A percentile compares a stretch with the other conserved stretches of the same genome.
Conservation (phyloP, 2,888 invertebrate species). For the Glyphotaelius pellucidus region DNA sequence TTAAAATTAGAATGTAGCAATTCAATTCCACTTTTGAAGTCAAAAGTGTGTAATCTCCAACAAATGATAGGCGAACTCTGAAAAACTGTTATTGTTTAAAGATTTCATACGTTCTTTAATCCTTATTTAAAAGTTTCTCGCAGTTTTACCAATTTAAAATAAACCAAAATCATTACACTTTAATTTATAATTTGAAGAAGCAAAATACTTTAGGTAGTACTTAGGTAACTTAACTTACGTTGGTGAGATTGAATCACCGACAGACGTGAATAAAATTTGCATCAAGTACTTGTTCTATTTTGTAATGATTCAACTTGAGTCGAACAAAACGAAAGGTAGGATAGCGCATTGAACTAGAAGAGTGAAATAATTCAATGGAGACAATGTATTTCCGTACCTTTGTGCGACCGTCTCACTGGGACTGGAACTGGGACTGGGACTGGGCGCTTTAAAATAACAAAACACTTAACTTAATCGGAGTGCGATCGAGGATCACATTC, state of each 20-base stretch:
- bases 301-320: neutral
- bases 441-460: slow-evolving; percentile 42
- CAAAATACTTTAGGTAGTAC: no score
- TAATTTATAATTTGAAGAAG: no score
- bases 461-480: slow-evolving; percentile 42
- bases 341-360: neutral
- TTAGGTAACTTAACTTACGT: neutral
- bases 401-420: neutral
- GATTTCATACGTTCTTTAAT: no score
- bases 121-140: no score
- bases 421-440: neutral
- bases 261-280: neutral
- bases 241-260: neutral
- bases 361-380: slow-evolving; percentile 38
- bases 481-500: slow-evolving; percentile 40
- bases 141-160: no score
- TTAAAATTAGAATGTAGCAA: no score
- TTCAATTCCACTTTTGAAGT: no score
- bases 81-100: no score
- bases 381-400: slow-evolving; percentile 43
- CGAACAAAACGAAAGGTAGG: neutral
- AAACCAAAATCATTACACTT: no score
- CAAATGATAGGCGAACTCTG: no score
- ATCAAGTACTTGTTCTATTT: neutral
- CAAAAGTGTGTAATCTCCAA: no score